phyloP scores from a whole-genome alignment of 2,113 vertebrate species.

The Pampusana beccarii region DNA sequence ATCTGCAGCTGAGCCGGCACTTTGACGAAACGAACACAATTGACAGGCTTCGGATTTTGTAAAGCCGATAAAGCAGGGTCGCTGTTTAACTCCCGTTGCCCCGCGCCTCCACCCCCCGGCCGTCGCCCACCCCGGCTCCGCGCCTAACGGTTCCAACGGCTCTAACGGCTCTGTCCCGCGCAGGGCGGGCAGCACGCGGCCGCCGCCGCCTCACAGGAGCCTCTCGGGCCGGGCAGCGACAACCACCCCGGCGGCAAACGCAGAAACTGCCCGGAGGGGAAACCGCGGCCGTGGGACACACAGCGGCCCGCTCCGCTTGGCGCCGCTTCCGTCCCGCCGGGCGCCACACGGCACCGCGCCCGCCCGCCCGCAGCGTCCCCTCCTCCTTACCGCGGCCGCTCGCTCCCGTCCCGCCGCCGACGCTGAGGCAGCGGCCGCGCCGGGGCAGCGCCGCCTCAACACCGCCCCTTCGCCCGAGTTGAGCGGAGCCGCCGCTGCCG shows the following conservation, averaged over 20 bases:
- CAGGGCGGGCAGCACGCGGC: neutral
- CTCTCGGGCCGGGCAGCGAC: neutral
- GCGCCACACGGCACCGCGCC: neutral
- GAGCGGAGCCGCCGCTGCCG: neutral
- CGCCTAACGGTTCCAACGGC: neutral
- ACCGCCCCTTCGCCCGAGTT: neutral
- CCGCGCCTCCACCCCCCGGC: neutral
- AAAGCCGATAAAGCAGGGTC: fast-evolving
- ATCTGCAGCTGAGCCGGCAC: neutral
- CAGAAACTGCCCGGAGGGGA: neutral
- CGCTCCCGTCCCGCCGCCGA: neutral
- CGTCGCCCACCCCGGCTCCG: neutral
- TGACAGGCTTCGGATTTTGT: neutral
- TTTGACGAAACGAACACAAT: fast-evolving
- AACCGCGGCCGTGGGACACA: neutral
- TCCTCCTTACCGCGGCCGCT: neutral
- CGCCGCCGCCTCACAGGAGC: neutral
- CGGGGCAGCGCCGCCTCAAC: neutral
- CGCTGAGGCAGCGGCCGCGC: neutral
- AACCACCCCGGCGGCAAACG: neutral
- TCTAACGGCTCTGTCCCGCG: neutral
- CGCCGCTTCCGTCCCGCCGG: neutral
- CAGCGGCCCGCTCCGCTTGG: neutral
- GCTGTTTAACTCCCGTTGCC: fast-evolving
- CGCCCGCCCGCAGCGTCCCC: neutral